phyloP scores from a whole-genome alignment of 2,797 vertebrate genomes.

The Cossypha heuglini region DNA sequence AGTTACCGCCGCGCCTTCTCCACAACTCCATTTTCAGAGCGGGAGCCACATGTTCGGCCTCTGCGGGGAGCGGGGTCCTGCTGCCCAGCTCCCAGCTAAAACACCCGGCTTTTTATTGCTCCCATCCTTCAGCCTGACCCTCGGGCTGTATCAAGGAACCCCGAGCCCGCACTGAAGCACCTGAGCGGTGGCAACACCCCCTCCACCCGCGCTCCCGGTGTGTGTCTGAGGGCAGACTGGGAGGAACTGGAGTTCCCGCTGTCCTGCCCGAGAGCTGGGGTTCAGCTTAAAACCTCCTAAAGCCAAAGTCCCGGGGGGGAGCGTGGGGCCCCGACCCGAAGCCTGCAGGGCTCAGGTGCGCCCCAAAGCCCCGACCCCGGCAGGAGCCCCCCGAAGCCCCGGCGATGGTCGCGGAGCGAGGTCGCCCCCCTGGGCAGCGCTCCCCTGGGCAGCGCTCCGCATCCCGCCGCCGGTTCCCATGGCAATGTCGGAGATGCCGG shows the following conservation, averaged over 20 bases:
- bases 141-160: background rate
- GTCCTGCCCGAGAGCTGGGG: background rate
- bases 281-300: background rate
- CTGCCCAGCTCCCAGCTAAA: background rate
- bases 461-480: slow-evolving; percentile 88
- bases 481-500: slow-evolving; percentile 88
- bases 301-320: background rate
- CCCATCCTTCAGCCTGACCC: background rate
- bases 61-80: background rate
- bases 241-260: background rate
- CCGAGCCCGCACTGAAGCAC: background rate
- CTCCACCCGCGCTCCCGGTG: background rate
- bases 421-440: background rate
- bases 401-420: background rate
- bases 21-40: slow-evolving; percentile 17
- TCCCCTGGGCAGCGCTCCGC: slow-evolving; percentile 57
- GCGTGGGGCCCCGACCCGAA: background rate
- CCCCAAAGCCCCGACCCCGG: background rate
- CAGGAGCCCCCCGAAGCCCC: background rate
- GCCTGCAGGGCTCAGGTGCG: background rate
- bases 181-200: background rate
- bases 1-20: background rate
- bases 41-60: slow-evolving; percentile 1
- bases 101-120: accelerated
- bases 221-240: background rate